Base-by-base conservation (phyloP, 2,113 vertebrate genomes). In the Psilopsiagon aymara region DNA sequence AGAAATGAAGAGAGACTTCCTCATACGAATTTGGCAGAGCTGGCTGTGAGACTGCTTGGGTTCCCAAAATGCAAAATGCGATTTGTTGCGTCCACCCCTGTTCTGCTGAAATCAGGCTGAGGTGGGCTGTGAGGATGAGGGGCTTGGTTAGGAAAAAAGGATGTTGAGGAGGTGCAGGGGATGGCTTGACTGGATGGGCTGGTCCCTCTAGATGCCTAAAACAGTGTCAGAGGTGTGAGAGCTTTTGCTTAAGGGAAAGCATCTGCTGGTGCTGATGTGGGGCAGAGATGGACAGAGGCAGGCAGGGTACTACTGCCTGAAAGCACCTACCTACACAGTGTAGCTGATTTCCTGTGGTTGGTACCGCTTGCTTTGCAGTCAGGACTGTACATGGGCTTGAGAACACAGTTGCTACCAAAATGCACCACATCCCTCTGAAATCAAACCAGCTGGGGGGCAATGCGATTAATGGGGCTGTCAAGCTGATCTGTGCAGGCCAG, bases 271-370 rank as follows among this genome's bases (percentile, higher is more conserved):
- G 19, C 28, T 28, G 47, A 0, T 39, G 62, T 7, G 25, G 44
- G 73, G 33, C 25, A 33, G 64, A 10, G 79, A 20, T 37, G 60
- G 15, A 68, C 39, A 67, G 74, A 44, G 62, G 25, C 29, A 24
- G 62, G 37, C 49, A 47, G 55, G 35, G n/a, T 59, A 15, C 79
- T 59, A 15, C 67, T 73, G 59, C 39, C 17, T 0, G 7, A 39
- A 29, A 21, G 53, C 29, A 0, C 3, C 29, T 29, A 9, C 35
- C 37, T 3, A 0, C 1, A 2, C 10, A 6, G 1, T 9, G 31
- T 25, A 6, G 55, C 28, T 49, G 1, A 1, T 15, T 55, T 46
- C 62, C 44, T 0, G 0, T 5, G 47, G 12, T 10, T 33, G 3
- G 5, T 82, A 49, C 11, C 3, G 2, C 51, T 60, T 17, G 39